phyloP scores from a whole-genome alignment of 2,113 vertebrate species.

The Porphyrio hochstetteri region DNA sequence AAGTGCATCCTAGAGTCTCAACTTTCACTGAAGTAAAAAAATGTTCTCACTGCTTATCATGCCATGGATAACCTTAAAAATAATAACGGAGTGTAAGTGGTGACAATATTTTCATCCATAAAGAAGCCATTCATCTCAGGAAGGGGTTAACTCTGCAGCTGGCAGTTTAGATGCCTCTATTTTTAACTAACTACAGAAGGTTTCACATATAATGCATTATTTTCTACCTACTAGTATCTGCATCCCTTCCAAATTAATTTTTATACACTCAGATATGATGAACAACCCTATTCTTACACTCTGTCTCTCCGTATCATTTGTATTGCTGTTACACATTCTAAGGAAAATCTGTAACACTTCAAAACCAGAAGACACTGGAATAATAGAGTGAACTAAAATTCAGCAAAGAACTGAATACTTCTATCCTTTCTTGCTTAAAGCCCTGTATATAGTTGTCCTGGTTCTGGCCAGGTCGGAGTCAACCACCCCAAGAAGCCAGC shows the following conservation, averaged over 20 bases:
- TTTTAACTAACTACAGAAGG: neutral
- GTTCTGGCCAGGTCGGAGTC: too few species aligned
- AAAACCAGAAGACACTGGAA: neutral
- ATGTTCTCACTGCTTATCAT: neutral
- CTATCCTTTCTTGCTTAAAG: neutral
- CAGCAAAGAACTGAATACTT: neutral
- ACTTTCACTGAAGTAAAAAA: neutral
- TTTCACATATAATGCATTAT: neutral
- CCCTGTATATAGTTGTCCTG: neutral
- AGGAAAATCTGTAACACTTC: neutral
- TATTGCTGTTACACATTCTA: neutral
- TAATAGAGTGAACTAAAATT: neutral
- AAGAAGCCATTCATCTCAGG: neutral
- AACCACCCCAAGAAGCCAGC: too few species aligned
- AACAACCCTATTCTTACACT: neutral
- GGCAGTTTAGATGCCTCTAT: neutral
- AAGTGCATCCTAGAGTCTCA: neutral
- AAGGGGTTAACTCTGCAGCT: neutral
- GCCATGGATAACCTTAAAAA: conserved; percentile 11
- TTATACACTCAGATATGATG: neutral
- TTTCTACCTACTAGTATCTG: neutral
- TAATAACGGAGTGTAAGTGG: neutral
- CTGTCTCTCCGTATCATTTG: neutral
- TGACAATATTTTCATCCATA: neutral
- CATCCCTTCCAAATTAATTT: neutral